Base-by-base conservation (phyloP, 2,888 invertebrate genomes). In the Aphidoletes aphidimyza region DNA sequence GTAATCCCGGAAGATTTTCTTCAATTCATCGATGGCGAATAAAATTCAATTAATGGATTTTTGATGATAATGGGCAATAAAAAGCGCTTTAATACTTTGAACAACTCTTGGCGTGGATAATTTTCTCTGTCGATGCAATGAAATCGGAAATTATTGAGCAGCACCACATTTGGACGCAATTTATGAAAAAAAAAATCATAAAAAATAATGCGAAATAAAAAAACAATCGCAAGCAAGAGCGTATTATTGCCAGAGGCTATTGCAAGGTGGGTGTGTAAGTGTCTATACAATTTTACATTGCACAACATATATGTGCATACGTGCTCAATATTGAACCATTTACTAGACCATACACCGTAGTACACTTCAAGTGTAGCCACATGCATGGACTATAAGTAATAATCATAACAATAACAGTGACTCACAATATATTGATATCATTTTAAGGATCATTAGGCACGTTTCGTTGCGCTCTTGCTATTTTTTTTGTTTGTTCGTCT, bases 401-500 rank as follows among this genome's bases (percentile, higher is more conserved):
- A 81, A 37, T 81, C 26, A 81, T 81, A 81, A 81, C 37, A 81
- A 81, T 81, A 81, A 81, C 81, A 81, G 36, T 37, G 81, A 81
- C 19, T 81, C 36, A 81, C 37, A 81, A 81, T 81, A 81, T 36
- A 81, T 81, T 81, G 81, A 81, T 81, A 81, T 81, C 81, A 81
- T 81, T 81, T 78, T 81, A 81, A 81, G 81, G 81, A 81, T 37
- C 81, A 81, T 81, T 81, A 81, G 37, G 81, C 81, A 81, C 81
- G 81, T 81, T 81, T 81, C 81, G 37, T 36, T 81, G 37, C 37
- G 81, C 81, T 81, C 81, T n/a, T n/a, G n/a, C 81, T 37, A 37
- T 5, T 26, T 26, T 36, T 81, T 37, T 37, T n/a, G 37, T 54
- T 54, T 54, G n/a, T n/a, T n/a, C n/a, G n/a, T n/a, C n/a, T n/a